A percentile compares a stretch with the other conserved stretches of the same genome.
These are phyloP conservation scores for Petroica traversi DNA, from an alignment of 2,113 vertebrate genomes.

Conservation along the genomic window DNA sequence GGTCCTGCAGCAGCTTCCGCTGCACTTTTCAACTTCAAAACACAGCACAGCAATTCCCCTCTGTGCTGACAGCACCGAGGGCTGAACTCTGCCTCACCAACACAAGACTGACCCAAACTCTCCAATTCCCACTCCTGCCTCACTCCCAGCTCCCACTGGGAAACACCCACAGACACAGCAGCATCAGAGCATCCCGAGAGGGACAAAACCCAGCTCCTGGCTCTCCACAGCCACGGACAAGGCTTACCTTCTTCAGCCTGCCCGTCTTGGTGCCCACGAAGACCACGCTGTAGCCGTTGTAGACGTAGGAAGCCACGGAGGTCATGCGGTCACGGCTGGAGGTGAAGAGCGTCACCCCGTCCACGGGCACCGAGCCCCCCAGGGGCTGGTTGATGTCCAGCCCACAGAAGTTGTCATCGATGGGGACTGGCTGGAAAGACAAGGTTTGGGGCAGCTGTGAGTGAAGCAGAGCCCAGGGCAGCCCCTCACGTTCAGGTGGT, in stretches of 20 bases:
- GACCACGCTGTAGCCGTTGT: constrained; percentile 94
- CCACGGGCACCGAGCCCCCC: constrained; percentile 90
- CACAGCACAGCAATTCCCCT: neutral
- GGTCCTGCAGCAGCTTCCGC: neutral
- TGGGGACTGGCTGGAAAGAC: constrained; percentile 90
- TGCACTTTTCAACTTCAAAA: neutral
- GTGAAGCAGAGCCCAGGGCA: neutral
- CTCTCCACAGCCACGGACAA: neutral
- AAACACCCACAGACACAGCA: neutral
- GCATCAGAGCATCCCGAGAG: neutral
- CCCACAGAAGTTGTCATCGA: constrained; percentile 97
- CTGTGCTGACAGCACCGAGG: too few relatives aligned
- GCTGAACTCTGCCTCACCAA: neutral
- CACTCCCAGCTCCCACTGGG: neutral
- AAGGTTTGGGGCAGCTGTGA: neutral
- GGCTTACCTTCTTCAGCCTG: constrained; percentile 92
- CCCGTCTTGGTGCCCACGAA: constrained; percentile 96
- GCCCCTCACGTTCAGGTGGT: neutral
- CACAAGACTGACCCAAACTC: neutral
- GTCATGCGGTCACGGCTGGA: constrained; percentile 94
- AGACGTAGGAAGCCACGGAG: constrained; percentile 92
- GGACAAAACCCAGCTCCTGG: neutral
- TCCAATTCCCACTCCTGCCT: neutral
- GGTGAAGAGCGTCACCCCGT: constrained; percentile 89
- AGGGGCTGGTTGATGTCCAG: constrained; percentile 98